phyloP scores from a whole-genome alignment of 2,113 vertebrate species.

The Physeter macrocephalus region DNA sequence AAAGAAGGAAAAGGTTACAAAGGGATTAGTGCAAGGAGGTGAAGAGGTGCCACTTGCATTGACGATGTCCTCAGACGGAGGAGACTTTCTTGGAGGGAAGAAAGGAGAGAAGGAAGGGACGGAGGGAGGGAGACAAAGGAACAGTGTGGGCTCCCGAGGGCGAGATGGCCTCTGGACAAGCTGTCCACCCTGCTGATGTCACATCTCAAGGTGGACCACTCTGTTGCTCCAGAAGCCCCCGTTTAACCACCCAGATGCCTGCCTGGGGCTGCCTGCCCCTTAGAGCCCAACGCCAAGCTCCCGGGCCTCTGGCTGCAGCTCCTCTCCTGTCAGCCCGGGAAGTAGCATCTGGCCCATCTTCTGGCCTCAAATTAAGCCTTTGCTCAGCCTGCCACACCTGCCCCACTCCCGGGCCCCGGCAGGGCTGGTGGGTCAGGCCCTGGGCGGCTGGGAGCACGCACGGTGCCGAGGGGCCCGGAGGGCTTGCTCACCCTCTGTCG shows the following conservation, averaged over 20 bases:
- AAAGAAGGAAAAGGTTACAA: background rate
- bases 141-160: background rate
- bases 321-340: background rate
- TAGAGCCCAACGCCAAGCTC: background rate
- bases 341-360: background rate
- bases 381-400: rapidly evolving
- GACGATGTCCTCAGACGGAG: background rate
- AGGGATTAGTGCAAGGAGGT: background rate
- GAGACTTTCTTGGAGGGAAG: background rate
- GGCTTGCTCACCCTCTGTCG: background rate
- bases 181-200: rapidly evolving
- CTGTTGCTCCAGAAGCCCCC: rapidly evolving
- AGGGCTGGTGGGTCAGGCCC: background rate
- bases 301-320: background rate
- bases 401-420: rapidly evolving
- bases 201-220: rapidly evolving
- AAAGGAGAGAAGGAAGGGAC: background rate
- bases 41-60: background rate
- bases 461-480: rapidly evolving
- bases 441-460: background rate
- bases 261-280: rapidly evolving
- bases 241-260: background rate
- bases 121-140: background rate
- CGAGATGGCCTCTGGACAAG: background rate
- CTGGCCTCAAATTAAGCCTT: background rate